Evolutionary conservation across 2,888 invertebrate species (phyloP).

Genomic region (Drosophila neonasuta): DNA sequence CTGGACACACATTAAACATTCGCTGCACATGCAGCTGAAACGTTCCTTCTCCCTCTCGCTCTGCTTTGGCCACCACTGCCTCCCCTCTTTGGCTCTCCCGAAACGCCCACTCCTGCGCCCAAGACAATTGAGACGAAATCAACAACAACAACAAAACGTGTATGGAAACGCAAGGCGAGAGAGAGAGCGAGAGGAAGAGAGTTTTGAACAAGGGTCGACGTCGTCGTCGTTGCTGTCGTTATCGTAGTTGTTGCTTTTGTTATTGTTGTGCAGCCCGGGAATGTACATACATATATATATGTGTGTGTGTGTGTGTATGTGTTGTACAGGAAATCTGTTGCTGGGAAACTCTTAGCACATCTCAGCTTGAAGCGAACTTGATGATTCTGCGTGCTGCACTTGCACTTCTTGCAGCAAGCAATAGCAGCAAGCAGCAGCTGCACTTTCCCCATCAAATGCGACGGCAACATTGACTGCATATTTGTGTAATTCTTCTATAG

Average conservation of each 20-base stretch:
- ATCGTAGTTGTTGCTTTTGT: conserved; percentile 48
- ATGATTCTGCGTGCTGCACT: conserved; percentile 76
- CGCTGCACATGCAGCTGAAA: conserved; percentile 50
- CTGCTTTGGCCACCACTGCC: neutral
- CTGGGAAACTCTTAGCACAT: conserved; percentile 55
- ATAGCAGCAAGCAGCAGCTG: conserved; percentile 15
- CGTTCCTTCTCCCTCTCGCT: neutral
- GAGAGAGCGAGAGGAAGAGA: conserved; percentile 26
- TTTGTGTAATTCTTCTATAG: conserved; percentile 59
- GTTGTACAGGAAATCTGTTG: conserved; percentile 74
- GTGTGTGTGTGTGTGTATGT: conserved; percentile 8
- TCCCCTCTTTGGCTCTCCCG: conserved; percentile 7
- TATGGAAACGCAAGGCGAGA: conserved; percentile 4
- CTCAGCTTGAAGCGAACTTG: conserved; percentile 54
- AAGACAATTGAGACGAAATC: conserved; percentile 53
- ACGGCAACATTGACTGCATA: conserved; percentile 22
- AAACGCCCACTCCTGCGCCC: conserved; percentile 15
- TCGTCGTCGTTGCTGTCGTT: conserved; percentile 31
- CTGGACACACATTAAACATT: conserved; percentile 47
- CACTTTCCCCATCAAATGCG: neutral
- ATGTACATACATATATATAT: conserved; percentile 36
- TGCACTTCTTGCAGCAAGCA: conserved; percentile 43
- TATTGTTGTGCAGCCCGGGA: conserved; percentile 65
- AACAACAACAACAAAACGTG: conserved; percentile 30
- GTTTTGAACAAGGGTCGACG: conserved; percentile 49